phyloP scores from a whole-genome alignment of 37 sponge, comb jelly and placozoan genomes.

The Halichondria panicea region DNA sequence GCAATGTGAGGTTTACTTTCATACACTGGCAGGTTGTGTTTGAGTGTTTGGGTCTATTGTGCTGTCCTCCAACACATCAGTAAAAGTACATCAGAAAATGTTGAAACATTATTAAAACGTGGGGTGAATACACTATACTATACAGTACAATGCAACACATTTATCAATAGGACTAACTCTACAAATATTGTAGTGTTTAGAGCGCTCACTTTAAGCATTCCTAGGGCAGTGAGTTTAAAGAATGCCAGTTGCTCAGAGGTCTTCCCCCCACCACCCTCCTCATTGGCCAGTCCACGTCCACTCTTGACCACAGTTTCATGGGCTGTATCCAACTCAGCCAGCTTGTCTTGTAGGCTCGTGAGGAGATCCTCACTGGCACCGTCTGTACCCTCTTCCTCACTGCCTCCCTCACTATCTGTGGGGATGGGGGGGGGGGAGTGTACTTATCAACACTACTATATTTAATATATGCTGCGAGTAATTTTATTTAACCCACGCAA shows the following conservation, averaged over 20 bases:
- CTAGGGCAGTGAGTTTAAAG: slow-evolving; percentile 53
- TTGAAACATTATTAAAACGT: too few relatives aligned
- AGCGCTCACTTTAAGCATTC: slow-evolving; percentile 56
- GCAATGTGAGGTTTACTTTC: too few relatives aligned
- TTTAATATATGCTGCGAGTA: too few relatives aligned
- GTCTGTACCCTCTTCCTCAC: not conserved
- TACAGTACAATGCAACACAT: too few relatives aligned
- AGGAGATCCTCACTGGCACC: not conserved
- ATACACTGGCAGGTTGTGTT: too few relatives aligned
- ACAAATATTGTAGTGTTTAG: not conserved
- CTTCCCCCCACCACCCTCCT: slow-evolving; percentile 15
- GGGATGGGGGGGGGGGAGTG: not conserved
- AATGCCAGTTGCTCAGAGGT: slow-evolving; percentile 8
- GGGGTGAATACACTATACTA: not conserved
- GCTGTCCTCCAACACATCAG: too few relatives aligned
- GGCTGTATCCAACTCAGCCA: slow-evolving; percentile 31
- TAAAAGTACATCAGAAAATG: too few relatives aligned
- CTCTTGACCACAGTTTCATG: slow-evolving; percentile 49
- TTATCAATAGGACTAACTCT: not conserved
- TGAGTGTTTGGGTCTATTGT: too few relatives aligned
- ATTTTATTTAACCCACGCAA: too few relatives aligned
- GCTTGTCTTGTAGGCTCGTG: slow-evolving; percentile 6
- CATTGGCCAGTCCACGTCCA: slow-evolving; percentile 11
- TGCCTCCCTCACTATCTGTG: not conserved
- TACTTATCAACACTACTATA: too few relatives aligned